Conservation (phyloP, 1,140 invertebrate species). For the Leptinotarsa defecta region DNA sequence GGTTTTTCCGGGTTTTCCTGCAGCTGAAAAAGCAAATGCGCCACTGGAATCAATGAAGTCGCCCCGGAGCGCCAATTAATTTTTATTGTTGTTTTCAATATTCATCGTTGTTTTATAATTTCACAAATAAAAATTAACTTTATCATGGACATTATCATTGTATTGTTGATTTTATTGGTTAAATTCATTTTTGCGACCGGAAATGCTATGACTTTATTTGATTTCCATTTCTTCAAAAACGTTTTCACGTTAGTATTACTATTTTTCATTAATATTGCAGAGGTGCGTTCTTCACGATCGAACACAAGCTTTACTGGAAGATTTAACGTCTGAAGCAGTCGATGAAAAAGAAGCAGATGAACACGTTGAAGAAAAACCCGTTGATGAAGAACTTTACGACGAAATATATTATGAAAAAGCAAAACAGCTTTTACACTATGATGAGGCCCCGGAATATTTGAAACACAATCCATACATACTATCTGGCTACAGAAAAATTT, state of each 20-base stretch:
- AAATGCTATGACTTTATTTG: too few species aligned
- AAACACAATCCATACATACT: slow-evolving; percentile 72
- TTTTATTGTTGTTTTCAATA: too few species aligned
- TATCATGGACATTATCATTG: too few species aligned
- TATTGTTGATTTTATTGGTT: too few species aligned
- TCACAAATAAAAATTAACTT: too few species aligned
- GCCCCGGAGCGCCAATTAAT: too few species aligned
- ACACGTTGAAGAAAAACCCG: slow-evolving; percentile 25
- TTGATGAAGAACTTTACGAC: slow-evolving; percentile 24
- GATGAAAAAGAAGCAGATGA: slow-evolving; percentile 19
- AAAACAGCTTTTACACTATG: slow-evolving; percentile 59
- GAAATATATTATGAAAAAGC: slow-evolving; percentile 55
- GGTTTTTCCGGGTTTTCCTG: too few species aligned
- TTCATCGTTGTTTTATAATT: too few species aligned
- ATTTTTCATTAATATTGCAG: slow-evolving; percentile 6
- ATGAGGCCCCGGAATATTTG: slow-evolving; percentile 77
- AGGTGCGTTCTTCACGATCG: slow-evolving; percentile 29
- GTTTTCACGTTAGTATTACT: neutral
- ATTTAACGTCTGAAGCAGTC: slow-evolving; percentile 23
- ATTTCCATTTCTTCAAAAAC: neutral
- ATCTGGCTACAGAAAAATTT: slow-evolving; percentile 73
- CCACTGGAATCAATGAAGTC: too few species aligned
- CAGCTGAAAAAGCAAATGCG: too few species aligned
- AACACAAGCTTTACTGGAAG: slow-evolving; percentile 41
- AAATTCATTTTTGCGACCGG: too few species aligned